Conservation (phyloP, 92 coral and sea anemone species). For the Bergia sp. region DNA sequence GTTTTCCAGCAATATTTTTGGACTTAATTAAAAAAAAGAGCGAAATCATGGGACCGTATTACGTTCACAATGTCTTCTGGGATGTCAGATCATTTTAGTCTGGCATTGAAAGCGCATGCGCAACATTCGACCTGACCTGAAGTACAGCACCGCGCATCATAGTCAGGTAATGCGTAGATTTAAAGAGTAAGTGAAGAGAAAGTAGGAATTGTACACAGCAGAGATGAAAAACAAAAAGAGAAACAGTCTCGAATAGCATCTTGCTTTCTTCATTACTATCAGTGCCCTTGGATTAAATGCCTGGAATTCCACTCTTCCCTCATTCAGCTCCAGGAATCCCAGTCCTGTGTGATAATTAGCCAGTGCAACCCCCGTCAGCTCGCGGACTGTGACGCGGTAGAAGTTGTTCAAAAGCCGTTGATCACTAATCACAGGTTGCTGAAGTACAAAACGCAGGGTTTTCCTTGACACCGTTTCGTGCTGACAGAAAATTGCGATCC, state of each 20-base stretch:
- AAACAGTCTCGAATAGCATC: constrained; percentile 36
- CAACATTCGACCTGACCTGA: too few relatives aligned
- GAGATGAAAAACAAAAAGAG: too few relatives aligned
- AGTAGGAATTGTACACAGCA: too few relatives aligned
- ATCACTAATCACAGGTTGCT: constrained; percentile 65
- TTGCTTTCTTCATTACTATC: constrained; percentile 47
- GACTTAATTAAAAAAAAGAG: too few relatives aligned
- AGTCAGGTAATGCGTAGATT: too few relatives aligned
- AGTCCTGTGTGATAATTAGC: constrained; percentile 65
- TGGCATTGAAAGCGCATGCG: too few relatives aligned
- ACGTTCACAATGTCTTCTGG: too few relatives aligned
- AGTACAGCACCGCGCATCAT: too few relatives aligned
- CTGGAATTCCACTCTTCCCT: constrained; percentile 74
- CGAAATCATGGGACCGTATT: too few relatives aligned
- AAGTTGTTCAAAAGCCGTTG: constrained; percentile 55
- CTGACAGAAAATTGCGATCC: constrained; percentile 64
- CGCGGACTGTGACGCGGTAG: constrained; percentile 67
- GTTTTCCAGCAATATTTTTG: too few relatives aligned
- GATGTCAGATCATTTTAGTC: too few relatives aligned
- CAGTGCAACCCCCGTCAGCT: constrained; percentile 67
- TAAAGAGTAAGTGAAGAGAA: too few relatives aligned
- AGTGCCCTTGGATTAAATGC: constrained; percentile 68
- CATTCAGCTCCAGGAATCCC: constrained; percentile 55
- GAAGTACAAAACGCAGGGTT: constrained; percentile 59
- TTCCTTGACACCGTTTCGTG: constrained; percentile 68